Conservation (phyloP, 2,888 invertebrate species). For the Tipula lateralis region DNA sequence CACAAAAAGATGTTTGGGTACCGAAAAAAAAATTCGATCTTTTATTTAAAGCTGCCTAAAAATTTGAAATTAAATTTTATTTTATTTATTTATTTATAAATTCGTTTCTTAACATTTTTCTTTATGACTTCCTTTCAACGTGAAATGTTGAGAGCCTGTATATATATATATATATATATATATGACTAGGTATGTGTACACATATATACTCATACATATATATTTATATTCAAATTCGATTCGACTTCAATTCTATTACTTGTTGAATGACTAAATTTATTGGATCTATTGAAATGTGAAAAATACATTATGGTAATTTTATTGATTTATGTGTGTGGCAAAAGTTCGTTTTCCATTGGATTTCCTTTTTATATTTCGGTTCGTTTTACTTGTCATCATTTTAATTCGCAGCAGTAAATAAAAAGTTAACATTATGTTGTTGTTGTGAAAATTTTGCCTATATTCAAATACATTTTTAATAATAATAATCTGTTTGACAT, state of each 20-base stretch:
- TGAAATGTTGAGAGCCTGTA: not conserved
- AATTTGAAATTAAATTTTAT: not conserved
- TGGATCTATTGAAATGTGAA: not conserved
- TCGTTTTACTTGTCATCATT: not conserved
- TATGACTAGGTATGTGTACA: not conserved
- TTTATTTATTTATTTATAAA: not conserved
- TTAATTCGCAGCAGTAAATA: not conserved
- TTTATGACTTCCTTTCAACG: not conserved
- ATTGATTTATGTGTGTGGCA: not conserved
- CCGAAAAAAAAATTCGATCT: not conserved
- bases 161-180: not conserved
- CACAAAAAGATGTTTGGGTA: not conserved
- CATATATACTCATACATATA: not conserved
- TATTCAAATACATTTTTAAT: not conserved
- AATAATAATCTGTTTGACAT: not conserved
- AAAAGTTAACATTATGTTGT: not conserved
- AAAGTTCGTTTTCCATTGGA: not conserved
- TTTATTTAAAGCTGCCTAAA: not conserved
- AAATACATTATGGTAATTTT: not conserved
- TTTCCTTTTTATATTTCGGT: not conserved
- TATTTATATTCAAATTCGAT: not conserved
- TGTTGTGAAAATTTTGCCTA: not conserved
- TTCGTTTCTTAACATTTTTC: too few species aligned
- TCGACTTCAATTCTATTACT: not conserved
- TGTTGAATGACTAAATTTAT: not conserved